These are phyloP conservation scores for Plestiodon gilberti DNA, from an alignment of 2,113 vertebrate species.

Conservation along the genomic window DNA sequence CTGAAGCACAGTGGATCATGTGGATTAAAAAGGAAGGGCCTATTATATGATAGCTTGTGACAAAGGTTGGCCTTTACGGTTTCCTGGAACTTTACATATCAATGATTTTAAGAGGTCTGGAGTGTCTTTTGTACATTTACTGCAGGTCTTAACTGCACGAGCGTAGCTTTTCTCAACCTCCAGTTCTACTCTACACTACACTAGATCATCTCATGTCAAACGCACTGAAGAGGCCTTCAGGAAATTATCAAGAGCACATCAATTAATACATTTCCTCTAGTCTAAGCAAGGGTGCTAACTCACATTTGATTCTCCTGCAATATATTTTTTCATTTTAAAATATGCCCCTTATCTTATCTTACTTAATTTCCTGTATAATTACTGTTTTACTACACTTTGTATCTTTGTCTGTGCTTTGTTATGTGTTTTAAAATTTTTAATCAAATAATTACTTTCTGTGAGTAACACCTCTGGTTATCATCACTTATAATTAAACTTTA, in stretches of 20 bases:
- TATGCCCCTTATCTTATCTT: conserved; percentile 67
- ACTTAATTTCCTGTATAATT: conserved; percentile 74
- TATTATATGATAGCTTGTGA: not conserved
- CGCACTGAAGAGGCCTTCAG: conserved; percentile 17
- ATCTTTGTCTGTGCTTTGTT: conserved; percentile 61
- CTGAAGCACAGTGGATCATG: not conserved
- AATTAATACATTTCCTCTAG: conserved; percentile 33
- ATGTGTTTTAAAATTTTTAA: conserved; percentile 76
- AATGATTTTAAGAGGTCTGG: not conserved
- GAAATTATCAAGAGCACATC: conserved; percentile 36
- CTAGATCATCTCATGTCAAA: not conserved
- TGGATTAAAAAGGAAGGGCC: not conserved
- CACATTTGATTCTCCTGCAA: conserved; percentile 47
- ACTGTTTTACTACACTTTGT: conserved; percentile 70
- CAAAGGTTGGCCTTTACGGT: not conserved
- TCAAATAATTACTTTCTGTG: conserved; percentile 79
- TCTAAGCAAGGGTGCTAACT: conserved; percentile 13
- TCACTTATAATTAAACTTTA: conserved; percentile 77
- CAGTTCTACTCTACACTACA: not conserved
- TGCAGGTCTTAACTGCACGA: too few species aligned
- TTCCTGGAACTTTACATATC: not conserved
- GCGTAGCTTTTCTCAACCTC: not conserved
- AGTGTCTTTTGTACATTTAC: not conserved
- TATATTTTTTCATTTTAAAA: conserved; percentile 27
- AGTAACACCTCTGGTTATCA: conserved; percentile 76